Evolutionary conservation across 2,797 vertebrate genomes (phyloP).

Genomic region (Erpetoichthys calabaricus): DNA sequence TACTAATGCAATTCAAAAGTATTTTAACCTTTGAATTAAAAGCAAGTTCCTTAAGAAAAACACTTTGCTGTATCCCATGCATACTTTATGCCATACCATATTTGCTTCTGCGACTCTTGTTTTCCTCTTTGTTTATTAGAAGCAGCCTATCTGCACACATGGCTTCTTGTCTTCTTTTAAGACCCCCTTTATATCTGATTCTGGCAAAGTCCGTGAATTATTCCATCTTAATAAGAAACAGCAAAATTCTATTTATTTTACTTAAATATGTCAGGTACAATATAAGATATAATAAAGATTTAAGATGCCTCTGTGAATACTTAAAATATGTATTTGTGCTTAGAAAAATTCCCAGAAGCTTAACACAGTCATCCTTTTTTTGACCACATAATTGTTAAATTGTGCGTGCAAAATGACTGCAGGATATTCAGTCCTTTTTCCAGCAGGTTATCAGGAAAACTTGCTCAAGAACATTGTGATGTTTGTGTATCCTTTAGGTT

Average conservation of each 20-base stretch:
- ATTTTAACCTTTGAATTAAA: no score
- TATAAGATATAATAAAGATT: constrained; percentile 15
- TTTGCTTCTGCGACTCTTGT: neutral
- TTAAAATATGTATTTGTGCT: constrained; percentile 28
- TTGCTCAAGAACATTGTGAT: constrained; percentile 34
- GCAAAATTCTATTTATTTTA: constrained; percentile 3
- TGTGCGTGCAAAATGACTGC: constrained; percentile 49
- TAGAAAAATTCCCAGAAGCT: constrained; percentile 27
- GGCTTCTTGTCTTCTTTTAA: neutral
- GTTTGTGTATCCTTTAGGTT: constrained; percentile 44
- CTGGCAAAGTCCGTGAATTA: neutral
- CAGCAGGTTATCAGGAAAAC: constrained; percentile 46
- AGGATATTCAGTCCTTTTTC: constrained; percentile 39
- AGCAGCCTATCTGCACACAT: neutral
- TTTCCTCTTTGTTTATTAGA: neutral
- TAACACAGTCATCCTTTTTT: constrained; percentile 37
- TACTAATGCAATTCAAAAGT: no score
- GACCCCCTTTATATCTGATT: neutral
- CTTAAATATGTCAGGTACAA: constrained; percentile 2
- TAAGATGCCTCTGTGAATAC: constrained; percentile 34
- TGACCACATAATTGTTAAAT: constrained; percentile 53
- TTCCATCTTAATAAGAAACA: constrained; percentile 2
- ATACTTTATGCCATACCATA: no score
- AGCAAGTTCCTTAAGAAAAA: no score
- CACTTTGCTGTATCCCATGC: no score